Conservation (phyloP, 2,113 vertebrate species). For the Podarcis muralis region DNA sequence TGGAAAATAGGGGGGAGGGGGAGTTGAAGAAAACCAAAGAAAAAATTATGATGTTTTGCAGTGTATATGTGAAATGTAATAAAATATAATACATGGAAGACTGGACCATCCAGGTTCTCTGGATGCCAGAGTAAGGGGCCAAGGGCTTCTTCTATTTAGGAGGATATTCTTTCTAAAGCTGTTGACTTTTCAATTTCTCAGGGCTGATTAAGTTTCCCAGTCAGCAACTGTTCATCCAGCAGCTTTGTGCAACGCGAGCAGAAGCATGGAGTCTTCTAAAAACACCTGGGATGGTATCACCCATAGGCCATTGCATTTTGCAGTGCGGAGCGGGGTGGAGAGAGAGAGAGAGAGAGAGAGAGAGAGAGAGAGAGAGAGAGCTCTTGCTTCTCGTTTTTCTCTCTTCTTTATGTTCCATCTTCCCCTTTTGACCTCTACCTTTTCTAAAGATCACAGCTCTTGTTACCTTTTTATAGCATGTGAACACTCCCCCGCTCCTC, state of each 20-base stretch:
- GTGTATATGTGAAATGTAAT: too few relatives aligned
- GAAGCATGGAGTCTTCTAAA: neutral
- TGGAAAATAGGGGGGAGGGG: too few relatives aligned
- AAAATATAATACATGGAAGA: too few relatives aligned
- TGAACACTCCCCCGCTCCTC: neutral
- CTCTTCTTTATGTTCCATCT: constrained; percentile 5
- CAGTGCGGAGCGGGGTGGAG: neutral
- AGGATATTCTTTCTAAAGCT: neutral
- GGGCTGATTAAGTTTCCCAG: neutral
- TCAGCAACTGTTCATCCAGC: neutral
- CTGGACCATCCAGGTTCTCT: neutral
- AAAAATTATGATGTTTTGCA: too few relatives aligned
- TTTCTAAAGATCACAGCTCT: constrained; percentile 19
- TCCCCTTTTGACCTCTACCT: neutral
- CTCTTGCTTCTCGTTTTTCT: neutral
- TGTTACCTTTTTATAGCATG: neutral
- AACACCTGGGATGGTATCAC: neutral
- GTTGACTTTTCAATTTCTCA: neutral
- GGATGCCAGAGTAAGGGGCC: neutral
- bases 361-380: neutral
- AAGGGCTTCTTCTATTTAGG: neutral
- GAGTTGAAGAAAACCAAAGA: too few relatives aligned
- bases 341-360: constrained; percentile 11
- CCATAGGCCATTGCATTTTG: neutral
- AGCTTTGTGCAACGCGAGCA: neutral